Percentiles rank a stretch among this genome's conserved stretches.
These are phyloP conservation scores for Campoplex capitator DNA, from an alignment of 2,888 invertebrate species.

Conservation along the genomic window DNA sequence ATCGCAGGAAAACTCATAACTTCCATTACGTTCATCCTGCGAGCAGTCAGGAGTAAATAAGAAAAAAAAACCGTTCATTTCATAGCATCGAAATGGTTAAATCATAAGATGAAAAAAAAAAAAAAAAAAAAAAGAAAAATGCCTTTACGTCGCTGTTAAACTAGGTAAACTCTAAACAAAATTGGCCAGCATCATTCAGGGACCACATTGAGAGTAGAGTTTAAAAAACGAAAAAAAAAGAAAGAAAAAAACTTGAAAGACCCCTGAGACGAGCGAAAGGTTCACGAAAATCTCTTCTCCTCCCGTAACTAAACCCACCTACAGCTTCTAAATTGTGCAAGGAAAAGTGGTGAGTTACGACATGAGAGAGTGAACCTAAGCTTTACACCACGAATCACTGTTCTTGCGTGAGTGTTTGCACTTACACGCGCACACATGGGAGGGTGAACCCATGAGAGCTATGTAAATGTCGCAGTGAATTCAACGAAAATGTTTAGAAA, in stretches of 20 bases:
- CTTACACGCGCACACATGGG: background rate
- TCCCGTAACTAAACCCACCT: background rate
- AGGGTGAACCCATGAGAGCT: background rate
- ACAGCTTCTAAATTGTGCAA: background rate
- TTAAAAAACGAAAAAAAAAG: background rate
- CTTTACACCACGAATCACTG: background rate
- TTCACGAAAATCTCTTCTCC: slow-evolving; percentile 1
- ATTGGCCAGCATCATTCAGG: background rate
- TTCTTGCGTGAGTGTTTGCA: slow-evolving; percentile 2
- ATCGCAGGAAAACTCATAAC: no score
- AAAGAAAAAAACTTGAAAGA: background rate
- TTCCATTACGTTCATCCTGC: no score
- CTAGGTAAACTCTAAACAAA: no score
- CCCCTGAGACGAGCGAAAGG: background rate
- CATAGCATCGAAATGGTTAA: no score
- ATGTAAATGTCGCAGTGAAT: slow-evolving; percentile 39
- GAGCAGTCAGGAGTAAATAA: no score
- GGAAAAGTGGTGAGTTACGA: slow-evolving; percentile 7
- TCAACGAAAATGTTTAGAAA: slow-evolving; percentile 31
- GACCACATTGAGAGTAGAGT: background rate
- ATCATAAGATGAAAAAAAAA: background rate
- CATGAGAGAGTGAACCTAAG: background rate
- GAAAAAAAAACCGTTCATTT: no score
- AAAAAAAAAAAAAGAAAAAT: background rate
- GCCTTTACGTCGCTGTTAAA: no score